These are phyloP conservation scores for Amphiura filiformis DNA, from an alignment of 35 echinoderm and acorn worm species.

Conservation along the genomic window DNA sequence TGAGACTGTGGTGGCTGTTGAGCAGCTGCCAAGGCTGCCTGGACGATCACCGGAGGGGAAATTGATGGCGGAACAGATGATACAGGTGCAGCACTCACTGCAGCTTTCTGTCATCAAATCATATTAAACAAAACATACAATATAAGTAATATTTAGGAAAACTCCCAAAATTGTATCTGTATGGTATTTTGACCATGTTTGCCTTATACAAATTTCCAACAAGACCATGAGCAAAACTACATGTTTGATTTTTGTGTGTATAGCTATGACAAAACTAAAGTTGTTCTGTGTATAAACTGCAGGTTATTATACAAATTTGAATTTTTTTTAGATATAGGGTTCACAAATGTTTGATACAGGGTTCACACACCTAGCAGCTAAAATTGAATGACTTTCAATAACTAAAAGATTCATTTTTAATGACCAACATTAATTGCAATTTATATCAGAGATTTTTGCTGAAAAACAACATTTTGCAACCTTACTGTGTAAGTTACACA, in stretches of 20 bases:
- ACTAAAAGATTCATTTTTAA: too few relatives aligned
- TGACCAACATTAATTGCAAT: too few relatives aligned
- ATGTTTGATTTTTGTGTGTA: neutral
- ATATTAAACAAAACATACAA: neutral
- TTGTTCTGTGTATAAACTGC: neutral
- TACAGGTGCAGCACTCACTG: neutral
- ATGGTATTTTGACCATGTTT: neutral
- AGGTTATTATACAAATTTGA: too few relatives aligned
- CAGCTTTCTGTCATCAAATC: neutral
- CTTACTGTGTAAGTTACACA: too few relatives aligned
- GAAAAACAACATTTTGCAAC: too few relatives aligned
- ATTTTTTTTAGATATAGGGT: too few relatives aligned
- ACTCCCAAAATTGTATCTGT: neutral
- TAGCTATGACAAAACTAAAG: neutral
- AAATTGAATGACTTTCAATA: too few relatives aligned
- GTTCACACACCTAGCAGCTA: too few relatives aligned
- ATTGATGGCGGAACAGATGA: neutral
- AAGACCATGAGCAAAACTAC: neutral
- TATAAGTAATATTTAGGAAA: neutral
- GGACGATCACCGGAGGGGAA: constrained; percentile 7
- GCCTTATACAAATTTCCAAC: neutral
- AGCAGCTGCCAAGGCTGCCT: constrained; percentile 3
- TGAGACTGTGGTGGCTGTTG: neutral
- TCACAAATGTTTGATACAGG: too few relatives aligned
- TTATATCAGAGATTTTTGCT: too few relatives aligned